These are phyloP conservation scores for Corythornis madagascariensis DNA, from an alignment of 2,113 vertebrate species.

Conservation along the genomic window DNA sequence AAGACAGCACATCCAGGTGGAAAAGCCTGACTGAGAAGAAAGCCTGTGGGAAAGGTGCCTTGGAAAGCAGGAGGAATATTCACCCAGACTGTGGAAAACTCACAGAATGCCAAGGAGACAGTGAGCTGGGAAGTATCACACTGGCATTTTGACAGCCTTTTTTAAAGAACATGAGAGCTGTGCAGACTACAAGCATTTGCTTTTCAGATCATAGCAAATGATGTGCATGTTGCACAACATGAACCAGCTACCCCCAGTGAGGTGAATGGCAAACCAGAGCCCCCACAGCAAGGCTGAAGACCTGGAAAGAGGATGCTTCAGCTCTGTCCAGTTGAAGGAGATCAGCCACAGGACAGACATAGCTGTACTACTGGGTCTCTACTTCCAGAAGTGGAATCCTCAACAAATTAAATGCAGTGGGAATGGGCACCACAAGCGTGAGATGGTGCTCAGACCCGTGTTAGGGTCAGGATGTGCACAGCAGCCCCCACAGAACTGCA, in stretches of 20 bases:
- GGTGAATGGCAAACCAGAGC: background rate
- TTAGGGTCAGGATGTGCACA: background rate
- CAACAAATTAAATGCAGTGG: fast-evolving
- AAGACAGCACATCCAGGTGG: background rate
- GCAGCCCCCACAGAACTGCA: background rate
- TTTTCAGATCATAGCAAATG: background rate
- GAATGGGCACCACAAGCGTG: background rate
- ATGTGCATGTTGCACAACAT: background rate
- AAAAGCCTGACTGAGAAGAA: background rate
- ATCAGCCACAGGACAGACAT: background rate
- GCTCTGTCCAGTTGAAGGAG: background rate
- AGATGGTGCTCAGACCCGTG: fast-evolving
- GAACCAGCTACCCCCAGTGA: background rate
- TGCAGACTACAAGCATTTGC: background rate
- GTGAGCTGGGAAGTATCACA: background rate
- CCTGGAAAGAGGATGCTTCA: background rate
- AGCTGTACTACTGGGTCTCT: background rate
- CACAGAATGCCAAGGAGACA: background rate
- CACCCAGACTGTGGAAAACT: background rate
- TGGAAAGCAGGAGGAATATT: background rate
- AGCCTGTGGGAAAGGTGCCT: background rate
- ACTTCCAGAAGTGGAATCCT: background rate
- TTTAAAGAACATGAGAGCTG: background rate
- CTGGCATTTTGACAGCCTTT: background rate
- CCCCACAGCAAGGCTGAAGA: background rate